Percentiles rank a stretch among this genome's conserved stretches.
phyloP scores from a whole-genome alignment of 2,888 invertebrate genomes.

The Chymomyza fuscimana region DNA sequence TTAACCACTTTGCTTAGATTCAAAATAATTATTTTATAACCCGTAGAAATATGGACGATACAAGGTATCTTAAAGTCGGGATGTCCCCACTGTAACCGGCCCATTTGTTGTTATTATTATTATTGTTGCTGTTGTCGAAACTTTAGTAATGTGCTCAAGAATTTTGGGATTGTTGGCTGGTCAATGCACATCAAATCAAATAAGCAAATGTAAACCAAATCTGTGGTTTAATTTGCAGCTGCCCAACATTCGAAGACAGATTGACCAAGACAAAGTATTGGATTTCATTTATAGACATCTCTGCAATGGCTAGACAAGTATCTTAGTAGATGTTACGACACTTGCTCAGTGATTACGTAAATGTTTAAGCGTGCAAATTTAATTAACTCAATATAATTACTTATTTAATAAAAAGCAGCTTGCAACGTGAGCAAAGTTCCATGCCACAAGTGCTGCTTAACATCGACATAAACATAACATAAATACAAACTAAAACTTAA shows the following conservation, averaged over 20 bases:
- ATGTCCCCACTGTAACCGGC: no score
- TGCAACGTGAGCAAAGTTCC: slow-evolving; percentile 25
- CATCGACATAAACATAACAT: slow-evolving; percentile 15
- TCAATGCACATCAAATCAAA: slow-evolving; percentile 3
- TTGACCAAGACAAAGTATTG: not conserved
- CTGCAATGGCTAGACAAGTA: slow-evolving; percentile 8
- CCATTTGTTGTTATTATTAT: not conserved
- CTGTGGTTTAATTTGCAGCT: not conserved
- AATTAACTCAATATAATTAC: slow-evolving; percentile 60
- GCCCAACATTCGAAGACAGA: not conserved
- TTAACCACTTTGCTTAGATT: no score
- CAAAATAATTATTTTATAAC: no score
- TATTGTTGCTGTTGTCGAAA: slow-evolving; percentile 1
- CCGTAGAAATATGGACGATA: no score
- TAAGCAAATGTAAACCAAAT: not conserved
- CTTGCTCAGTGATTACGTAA: slow-evolving; percentile 47
- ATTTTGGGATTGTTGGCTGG: not conserved
- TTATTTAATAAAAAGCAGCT: slow-evolving; percentile 58
- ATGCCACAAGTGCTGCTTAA: slow-evolving; percentile 8
- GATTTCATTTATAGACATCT: not conserved
- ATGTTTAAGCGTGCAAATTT: slow-evolving; percentile 33
- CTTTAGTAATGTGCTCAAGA: not conserved
- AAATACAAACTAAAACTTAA: slow-evolving; percentile 43
- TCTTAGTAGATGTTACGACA: not conserved
- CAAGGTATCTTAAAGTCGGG: no score